These are phyloP conservation scores for Diachasmimorpha longicaudata DNA, from an alignment of 1,140 invertebrate genomes.

Conservation along the genomic window DNA sequence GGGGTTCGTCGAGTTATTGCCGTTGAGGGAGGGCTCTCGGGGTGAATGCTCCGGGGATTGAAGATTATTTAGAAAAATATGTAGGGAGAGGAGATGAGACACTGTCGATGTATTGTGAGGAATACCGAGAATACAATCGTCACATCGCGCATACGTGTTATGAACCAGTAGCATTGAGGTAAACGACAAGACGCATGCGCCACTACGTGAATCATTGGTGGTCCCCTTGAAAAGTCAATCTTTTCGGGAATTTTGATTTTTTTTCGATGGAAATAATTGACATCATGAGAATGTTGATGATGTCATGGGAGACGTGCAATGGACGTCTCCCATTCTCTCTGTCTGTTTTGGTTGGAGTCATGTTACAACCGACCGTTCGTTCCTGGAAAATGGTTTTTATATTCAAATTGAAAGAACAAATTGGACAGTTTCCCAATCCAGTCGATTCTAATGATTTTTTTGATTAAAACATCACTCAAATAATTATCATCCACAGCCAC, in stretches of 20 bases:
- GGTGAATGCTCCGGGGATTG: background rate
- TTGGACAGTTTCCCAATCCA: too few relatives aligned
- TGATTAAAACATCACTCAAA: too few relatives aligned
- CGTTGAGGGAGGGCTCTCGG: background rate
- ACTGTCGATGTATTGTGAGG: background rate
- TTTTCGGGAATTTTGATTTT: background rate
- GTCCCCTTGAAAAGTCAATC: background rate
- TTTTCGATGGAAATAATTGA: background rate
- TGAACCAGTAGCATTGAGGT: background rate
- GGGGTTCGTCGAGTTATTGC: background rate
- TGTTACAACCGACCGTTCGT: too few relatives aligned
- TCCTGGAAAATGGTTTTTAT: too few relatives aligned
- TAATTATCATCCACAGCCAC: too few relatives aligned
- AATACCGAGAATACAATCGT: background rate
- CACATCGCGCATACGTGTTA: constrained; percentile 3
- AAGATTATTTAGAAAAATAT: constrained; percentile 3
- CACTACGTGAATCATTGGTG: background rate
- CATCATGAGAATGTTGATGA: background rate
- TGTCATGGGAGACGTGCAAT: too few relatives aligned
- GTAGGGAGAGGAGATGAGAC: background rate
- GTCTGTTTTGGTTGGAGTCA: too few relatives aligned
- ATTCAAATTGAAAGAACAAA: too few relatives aligned
- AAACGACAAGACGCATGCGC: background rate
- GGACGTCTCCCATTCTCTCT: too few relatives aligned
- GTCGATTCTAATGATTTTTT: too few relatives aligned